Conservation (phyloP, 2,888 invertebrate genomes). For the Tiphia femorata region DNA sequence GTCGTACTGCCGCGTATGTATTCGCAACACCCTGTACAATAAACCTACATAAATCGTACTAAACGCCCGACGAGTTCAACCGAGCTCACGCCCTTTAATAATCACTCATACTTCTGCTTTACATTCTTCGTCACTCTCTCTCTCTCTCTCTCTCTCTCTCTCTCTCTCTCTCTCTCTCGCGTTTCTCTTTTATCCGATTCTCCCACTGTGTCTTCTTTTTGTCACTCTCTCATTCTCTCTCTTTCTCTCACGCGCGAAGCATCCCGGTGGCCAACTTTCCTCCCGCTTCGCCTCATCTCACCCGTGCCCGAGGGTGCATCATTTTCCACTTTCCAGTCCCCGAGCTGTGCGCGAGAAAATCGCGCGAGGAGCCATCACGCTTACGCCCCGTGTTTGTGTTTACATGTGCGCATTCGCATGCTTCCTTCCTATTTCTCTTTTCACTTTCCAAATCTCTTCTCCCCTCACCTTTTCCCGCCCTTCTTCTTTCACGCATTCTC, state of each 20-base stretch:
- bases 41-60: slow-evolving; percentile 53
- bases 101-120: slow-evolving; percentile 13
- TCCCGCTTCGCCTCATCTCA: slow-evolving; percentile 21
- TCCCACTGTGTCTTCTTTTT: slow-evolving; percentile 5
- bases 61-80: slow-evolving; percentile 36
- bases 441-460: not conserved
- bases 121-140: not conserved
- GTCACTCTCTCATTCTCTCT: not conserved
- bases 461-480: not conserved
- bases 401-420: not conserved
- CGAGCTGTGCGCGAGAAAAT: not conserved
- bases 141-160: slow-evolving; percentile 1
- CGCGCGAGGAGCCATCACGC: not conserved
- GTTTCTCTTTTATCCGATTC: slow-evolving; percentile 4
- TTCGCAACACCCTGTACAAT: too few species aligned
- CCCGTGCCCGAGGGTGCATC: slow-evolving; percentile 3
- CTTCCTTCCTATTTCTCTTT: not conserved
- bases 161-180: not conserved
- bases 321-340: not conserved
- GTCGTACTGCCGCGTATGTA: too few species aligned
- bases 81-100: slow-evolving; percentile 40
- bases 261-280: too few species aligned
- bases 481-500: not conserved
- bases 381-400: not conserved
- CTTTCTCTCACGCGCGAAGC: slow-evolving; percentile 15